Evolutionary conservation across 1,140 invertebrate species (phyloP).

Genomic region (Cydia fagiglandana): DNA sequence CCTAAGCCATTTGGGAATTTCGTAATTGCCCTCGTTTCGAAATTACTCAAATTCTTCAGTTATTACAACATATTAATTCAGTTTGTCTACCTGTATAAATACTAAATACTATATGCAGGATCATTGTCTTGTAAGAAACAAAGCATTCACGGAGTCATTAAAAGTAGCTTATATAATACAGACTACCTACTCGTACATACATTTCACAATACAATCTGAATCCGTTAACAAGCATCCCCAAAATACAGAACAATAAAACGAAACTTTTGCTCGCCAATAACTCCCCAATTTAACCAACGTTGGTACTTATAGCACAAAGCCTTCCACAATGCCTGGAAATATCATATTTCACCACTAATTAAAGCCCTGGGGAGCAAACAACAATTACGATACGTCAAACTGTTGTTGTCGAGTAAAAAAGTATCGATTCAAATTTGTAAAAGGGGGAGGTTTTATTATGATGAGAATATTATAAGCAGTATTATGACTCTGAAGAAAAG

Average conservation of each 20-base stretch:
- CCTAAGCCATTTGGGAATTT: no score
- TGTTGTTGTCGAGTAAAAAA: constrained; percentile 52
- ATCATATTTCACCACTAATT: constrained; percentile 72
- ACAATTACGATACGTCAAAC: constrained; percentile 65
- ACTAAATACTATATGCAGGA: no score
- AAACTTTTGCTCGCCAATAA: constrained; percentile 2
- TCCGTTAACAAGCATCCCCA: not conserved
- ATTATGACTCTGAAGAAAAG: not conserved
- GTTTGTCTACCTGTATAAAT: no score
- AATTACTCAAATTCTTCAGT: no score
- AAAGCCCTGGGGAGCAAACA: constrained; percentile 65
- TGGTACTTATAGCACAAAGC: constrained; percentile 22
- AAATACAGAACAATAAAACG: not conserved
- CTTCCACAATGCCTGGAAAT: constrained; percentile 52
- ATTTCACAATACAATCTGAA: not conserved
- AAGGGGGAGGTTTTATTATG: constrained; percentile 55
- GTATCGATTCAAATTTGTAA: constrained; percentile 58
- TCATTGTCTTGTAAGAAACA: no score
- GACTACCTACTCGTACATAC: no score
- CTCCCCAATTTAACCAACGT: constrained; percentile 20
- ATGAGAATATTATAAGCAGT: not conserved
- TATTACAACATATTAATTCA: no score
- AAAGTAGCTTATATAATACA: not conserved
- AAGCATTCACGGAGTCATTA: no score
- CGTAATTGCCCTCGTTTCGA: no score